phyloP scores from a whole-genome alignment of 2,888 invertebrate genomes.

The Lysandra bellargus region DNA sequence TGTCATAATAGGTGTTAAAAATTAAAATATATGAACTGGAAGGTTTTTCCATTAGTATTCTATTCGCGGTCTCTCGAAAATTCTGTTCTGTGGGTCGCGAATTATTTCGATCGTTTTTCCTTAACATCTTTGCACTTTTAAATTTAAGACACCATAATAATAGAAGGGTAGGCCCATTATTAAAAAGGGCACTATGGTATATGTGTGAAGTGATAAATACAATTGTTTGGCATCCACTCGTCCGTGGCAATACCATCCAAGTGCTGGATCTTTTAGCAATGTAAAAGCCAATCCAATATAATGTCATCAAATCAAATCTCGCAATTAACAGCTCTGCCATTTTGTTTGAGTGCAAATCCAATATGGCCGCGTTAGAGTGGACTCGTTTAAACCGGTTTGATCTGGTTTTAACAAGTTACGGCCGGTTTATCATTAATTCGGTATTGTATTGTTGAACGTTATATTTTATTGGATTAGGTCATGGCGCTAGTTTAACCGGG shows the following conservation, averaged over 20 bases:
- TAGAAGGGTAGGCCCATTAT: too few species aligned
- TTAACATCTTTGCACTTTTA: background rate
- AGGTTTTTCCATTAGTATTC: background rate
- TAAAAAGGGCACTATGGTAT: too few species aligned
- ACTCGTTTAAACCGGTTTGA: constrained; percentile 23
- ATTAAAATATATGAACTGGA: too few species aligned
- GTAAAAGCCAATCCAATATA: background rate
- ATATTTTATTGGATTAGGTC: constrained; percentile 19
- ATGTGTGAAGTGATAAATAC: too few species aligned
- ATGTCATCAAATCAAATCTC: constrained; percentile 14
- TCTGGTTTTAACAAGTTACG: constrained; percentile 28
- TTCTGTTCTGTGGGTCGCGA: background rate
- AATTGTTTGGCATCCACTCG: too few species aligned
- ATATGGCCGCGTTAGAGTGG: constrained; percentile 24
- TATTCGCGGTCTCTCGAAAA: background rate
- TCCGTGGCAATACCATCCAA: too few species aligned
- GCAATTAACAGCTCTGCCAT: constrained; percentile 21
- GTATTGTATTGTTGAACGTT: constrained; percentile 16
- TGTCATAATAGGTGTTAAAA: too few species aligned
- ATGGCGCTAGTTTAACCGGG: background rate
- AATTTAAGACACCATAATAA: background rate
- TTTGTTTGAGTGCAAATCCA: constrained; percentile 27
- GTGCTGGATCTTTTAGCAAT: too few species aligned
- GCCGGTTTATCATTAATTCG: constrained; percentile 23
- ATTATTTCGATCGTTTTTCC: background rate